A percentile compares a stretch with the other conserved stretches of the same genome.
Conservation (phyloP, 2,113 vertebrate genomes). For the Collichthys lucidus region DNA sequence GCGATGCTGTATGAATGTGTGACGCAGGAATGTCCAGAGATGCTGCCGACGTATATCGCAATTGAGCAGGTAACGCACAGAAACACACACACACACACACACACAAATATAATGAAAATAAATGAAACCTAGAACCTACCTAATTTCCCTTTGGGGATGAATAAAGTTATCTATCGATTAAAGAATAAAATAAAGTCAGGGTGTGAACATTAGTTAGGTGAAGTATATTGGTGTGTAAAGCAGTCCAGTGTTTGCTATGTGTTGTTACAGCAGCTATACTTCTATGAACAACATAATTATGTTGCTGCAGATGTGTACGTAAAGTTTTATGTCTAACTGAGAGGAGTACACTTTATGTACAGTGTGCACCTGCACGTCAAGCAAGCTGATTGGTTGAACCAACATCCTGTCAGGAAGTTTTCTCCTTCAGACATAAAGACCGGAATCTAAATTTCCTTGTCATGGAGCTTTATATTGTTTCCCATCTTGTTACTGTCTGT, state of each 20-base stretch:
- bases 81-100: neutral
- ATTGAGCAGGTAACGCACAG: conserved; percentile 91
- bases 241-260: too few relatives aligned
- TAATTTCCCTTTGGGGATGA: too few relatives aligned
- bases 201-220: too few relatives aligned
- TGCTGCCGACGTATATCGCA: conserved; percentile 95
- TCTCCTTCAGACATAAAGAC: neutral
- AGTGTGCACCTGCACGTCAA: neutral
- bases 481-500: neutral
- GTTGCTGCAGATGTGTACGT: neutral
- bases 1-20: conserved; percentile 97
- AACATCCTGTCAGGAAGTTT: neutral
- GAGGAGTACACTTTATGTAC: neutral
- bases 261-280: neutral
- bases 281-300: neutral
- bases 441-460: neutral
- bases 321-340: neutral
- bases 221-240: too few relatives aligned
- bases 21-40: conserved; percentile 96
- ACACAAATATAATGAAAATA: neutral
- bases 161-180: neutral
- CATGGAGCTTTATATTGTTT: neutral
- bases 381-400: neutral
- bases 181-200: neutral
- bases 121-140: too few relatives aligned